Conservation (phyloP, 2,113 vertebrate species). For the Salvelinus alpinus region DNA sequence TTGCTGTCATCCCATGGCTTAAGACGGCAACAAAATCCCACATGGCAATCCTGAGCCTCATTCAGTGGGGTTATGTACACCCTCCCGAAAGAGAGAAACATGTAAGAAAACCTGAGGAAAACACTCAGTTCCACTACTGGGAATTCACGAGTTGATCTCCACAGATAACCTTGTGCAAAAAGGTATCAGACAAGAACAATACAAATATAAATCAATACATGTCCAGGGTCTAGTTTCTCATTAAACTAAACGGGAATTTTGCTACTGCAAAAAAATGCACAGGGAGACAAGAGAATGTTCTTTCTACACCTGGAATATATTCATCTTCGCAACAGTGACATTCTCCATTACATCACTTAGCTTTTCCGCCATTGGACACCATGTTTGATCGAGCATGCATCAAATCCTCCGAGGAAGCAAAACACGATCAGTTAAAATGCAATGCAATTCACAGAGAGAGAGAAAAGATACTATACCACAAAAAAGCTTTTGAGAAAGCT, state of each 20-base stretch:
- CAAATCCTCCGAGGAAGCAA: slow-evolving; percentile 9
- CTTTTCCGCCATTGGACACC: background rate
- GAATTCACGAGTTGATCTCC: background rate
- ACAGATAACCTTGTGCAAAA: background rate
- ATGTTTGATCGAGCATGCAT: slow-evolving; percentile 6
- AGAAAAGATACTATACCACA: background rate
- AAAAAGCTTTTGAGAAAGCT: background rate
- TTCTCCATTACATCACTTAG: background rate
- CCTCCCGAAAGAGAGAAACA: background rate
- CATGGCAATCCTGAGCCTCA: background rate
- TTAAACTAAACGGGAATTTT: slow-evolving; percentile 35
- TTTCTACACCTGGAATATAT: slow-evolving; percentile 10
- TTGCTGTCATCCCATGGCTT: background rate
- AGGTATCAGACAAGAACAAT: background rate
- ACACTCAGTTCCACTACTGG: background rate
- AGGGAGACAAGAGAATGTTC: background rate
- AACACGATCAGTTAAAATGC: background rate
- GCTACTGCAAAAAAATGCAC: background rate
- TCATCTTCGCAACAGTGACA: slow-evolving; percentile 20
- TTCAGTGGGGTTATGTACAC: background rate
- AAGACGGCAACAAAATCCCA: background rate
- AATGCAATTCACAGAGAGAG: background rate
- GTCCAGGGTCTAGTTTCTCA: background rate
- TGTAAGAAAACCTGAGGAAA: background rate
- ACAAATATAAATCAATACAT: background rate